Conservation (phyloP, 2,797 vertebrate genomes). For the Bryconaethiops microstoma region DNA sequence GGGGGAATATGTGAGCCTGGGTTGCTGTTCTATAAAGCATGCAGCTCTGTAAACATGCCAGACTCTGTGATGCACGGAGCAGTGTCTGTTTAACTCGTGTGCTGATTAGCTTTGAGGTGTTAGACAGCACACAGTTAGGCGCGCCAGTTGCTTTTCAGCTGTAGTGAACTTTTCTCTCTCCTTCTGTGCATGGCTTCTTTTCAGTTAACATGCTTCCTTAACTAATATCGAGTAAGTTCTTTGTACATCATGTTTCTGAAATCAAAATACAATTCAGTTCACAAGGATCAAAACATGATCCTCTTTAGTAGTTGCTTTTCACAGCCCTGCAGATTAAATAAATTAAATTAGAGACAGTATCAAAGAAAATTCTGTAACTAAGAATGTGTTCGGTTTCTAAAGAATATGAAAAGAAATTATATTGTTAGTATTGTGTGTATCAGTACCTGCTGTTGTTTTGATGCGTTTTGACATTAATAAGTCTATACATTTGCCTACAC, state of each 20-base stretch:
- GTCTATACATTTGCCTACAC: too few relatives aligned
- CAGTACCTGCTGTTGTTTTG: neutral
- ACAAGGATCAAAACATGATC: neutral
- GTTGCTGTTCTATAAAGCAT: neutral
- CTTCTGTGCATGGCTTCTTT: neutral
- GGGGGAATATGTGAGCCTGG: neutral
- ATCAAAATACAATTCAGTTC: neutral
- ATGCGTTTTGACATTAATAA: neutral
- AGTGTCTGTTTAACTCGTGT: neutral
- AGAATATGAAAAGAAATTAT: too few relatives aligned
- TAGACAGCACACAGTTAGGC: neutral
- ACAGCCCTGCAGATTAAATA: too few relatives aligned
- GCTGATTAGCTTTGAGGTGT: slow-evolving; percentile 17
- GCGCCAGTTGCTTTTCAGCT: neutral
- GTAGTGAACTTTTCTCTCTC: neutral
- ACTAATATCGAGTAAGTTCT: neutral
- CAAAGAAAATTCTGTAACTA: too few relatives aligned
- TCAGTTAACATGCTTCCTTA: neutral
- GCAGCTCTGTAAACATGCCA: slow-evolving; percentile 22
- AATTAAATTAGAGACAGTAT: too few relatives aligned
- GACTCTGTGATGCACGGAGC: neutral
- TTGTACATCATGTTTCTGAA: neutral
- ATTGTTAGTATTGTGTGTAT: neutral
- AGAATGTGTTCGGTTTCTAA: too few relatives aligned
- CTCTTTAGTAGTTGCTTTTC: neutral